phyloP scores from a whole-genome alignment of 2,113 vertebrate genomes.

The Stigmatopora argus region DNA sequence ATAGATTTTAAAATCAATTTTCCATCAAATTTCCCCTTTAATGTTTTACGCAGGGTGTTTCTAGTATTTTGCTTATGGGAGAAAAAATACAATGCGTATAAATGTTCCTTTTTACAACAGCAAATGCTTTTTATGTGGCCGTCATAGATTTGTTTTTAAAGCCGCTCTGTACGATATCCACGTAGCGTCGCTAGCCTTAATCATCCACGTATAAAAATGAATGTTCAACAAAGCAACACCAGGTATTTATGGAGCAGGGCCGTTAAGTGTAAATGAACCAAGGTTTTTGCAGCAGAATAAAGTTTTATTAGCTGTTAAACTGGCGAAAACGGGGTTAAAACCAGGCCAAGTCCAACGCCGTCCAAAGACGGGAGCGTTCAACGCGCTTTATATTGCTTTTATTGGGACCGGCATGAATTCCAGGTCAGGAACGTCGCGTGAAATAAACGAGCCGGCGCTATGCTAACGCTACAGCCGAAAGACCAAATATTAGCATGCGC shows the following conservation, averaged over 20 bases:
- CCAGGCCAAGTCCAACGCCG: neutral
- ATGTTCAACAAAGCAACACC: neutral
- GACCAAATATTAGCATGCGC: conserved; percentile 16
- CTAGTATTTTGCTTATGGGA: too few relatives aligned
- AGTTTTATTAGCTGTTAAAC: neutral
- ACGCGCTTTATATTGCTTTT: conserved; percentile 20
- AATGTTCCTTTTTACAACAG: too few relatives aligned
- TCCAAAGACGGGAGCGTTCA: conserved; percentile 10
- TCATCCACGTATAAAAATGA: neutral
- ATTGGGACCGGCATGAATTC: conserved; percentile 14
- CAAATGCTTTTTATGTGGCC: too few relatives aligned
- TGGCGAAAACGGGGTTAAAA: neutral
- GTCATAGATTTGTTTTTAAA: too few relatives aligned
- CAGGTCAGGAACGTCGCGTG: neutral
- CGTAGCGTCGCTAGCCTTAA: neutral
- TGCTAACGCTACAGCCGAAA: conserved; percentile 29
- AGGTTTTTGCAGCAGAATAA: neutral
- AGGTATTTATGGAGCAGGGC: neutral
- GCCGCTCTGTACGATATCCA: neutral
- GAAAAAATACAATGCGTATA: too few relatives aligned
- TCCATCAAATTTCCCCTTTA: too few relatives aligned
- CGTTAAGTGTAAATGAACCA: neutral
- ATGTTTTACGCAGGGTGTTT: too few relatives aligned
- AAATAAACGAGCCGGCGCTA: conserved; percentile 6
- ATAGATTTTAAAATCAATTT: too few relatives aligned